These are phyloP conservation scores for Labeo calbasu DNA, from an alignment of 2,797 vertebrate genomes.

Conservation along the genomic window DNA sequence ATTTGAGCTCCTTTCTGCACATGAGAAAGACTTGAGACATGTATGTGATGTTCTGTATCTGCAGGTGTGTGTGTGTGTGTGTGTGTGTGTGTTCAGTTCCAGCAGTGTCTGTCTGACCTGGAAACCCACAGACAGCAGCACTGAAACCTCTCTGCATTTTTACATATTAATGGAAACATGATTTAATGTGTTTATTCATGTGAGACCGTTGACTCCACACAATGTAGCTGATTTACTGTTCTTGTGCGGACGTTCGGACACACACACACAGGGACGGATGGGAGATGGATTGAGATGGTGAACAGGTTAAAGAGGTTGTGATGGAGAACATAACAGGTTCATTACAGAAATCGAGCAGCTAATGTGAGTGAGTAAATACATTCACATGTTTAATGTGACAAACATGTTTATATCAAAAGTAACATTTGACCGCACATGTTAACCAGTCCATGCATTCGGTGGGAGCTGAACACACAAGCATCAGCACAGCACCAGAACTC, in stretches of 20 bases:
- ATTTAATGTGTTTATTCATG: conserved; percentile 4
- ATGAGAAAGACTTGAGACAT: too few relatives aligned
- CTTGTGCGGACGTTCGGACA: neutral
- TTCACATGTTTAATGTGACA: neutral
- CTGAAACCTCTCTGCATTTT: neutral
- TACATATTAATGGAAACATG: conserved; percentile 9
- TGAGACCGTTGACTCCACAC: neutral
- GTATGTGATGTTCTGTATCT: neutral
- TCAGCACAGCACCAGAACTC: neutral
- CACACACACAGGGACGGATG: neutral
- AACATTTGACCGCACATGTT: neutral
- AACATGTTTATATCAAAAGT: neutral
- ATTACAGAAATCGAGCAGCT: neutral
- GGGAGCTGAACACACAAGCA: neutral
- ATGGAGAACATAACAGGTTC: neutral
- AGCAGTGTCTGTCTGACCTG: neutral
- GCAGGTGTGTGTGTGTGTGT: conserved; percentile 25
- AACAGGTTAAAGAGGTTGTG: conserved; percentile 2
- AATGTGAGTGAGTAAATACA: neutral
- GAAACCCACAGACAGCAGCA: neutral
- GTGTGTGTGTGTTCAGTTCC: neutral
- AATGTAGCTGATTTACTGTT: neutral
- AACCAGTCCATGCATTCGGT: too few relatives aligned
- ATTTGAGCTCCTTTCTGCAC: neutral
- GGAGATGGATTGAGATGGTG: neutral